phyloP scores from a whole-genome alignment of 2,113 vertebrate genomes.

The Bos taurus region DNA sequence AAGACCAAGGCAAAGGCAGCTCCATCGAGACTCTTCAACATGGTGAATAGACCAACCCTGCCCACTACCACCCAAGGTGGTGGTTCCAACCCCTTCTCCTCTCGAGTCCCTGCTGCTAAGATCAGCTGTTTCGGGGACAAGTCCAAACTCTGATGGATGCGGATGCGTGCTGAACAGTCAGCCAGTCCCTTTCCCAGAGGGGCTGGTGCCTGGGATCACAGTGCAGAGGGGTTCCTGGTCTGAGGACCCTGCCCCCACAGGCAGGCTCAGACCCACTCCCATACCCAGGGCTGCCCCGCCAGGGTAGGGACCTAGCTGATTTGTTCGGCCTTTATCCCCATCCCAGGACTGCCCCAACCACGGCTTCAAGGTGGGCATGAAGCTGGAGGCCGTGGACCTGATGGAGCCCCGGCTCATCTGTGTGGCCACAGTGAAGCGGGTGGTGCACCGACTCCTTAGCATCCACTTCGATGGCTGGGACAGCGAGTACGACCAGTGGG shows the following conservation, averaged over 20 bases:
- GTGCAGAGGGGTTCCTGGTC: constrained; percentile 82
- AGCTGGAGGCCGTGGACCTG: constrained; percentile 96
- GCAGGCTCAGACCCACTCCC: constrained; percentile 85
- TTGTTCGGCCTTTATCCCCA: constrained; percentile 69
- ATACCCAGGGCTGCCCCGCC: constrained; percentile 89
- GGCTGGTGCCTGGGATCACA: constrained; percentile 89
- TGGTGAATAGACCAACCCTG: constrained; percentile 81
- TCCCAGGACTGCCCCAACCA: constrained; percentile 94
- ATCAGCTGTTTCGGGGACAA: constrained; percentile 87
- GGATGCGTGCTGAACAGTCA: constrained; percentile 83
- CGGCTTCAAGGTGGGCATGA: constrained; percentile 89
- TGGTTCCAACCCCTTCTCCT: constrained; percentile 74
- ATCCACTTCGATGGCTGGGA: constrained; percentile 99
- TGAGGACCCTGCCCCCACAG: constrained; percentile 84
- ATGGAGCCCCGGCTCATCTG: constrained; percentile 98
- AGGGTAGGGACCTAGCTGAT: not conserved
- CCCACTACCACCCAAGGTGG: not conserved
- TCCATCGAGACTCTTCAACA: constrained; percentile 89
- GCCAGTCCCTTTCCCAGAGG: constrained; percentile 88
- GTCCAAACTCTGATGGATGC: constrained; percentile 87
- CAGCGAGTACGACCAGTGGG: constrained; percentile 96
- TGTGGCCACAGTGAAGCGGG: constrained; percentile 91
- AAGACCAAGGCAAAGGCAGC: constrained; percentile 84
- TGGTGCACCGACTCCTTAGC: constrained; percentile 90
- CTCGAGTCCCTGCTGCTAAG: constrained; percentile 80